Conservation (phyloP, 2,113 vertebrate genomes). For the Ahaetulla prasina region DNA sequence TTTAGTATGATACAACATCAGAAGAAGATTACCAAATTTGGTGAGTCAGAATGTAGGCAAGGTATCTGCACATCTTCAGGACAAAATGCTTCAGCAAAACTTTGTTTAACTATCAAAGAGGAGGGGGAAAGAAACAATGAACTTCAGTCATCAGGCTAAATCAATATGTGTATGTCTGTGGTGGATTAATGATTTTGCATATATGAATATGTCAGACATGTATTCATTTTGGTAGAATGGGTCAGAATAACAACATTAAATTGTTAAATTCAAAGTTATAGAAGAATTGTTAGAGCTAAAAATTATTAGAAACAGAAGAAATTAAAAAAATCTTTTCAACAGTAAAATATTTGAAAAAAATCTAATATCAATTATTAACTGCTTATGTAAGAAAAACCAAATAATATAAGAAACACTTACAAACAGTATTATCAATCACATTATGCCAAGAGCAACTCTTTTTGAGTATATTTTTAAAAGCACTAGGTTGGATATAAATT, state of each 20-base stretch:
- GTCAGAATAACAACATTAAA: neutral
- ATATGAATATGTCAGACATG: neutral
- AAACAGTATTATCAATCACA: neutral
- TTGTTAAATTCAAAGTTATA: neutral
- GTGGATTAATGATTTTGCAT: neutral
- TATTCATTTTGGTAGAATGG: neutral
- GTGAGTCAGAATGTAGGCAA: constrained; percentile 45
- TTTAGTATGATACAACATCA: neutral
- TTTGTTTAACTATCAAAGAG: constrained; percentile 52
- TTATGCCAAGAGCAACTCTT: neutral
- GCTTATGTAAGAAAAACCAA: neutral
- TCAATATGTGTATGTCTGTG: neutral
- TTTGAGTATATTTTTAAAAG: neutral
- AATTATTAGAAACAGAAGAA: neutral
- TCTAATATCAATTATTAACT: neutral
- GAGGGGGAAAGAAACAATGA: constrained; percentile 37
- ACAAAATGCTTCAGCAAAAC: constrained; percentile 37
- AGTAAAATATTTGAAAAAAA: neutral
- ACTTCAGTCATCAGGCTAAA: neutral
- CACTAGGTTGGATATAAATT: neutral
- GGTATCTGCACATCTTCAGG: constrained; percentile 36
- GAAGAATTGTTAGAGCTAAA: neutral
- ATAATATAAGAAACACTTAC: neutral
- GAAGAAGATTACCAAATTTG: constrained; percentile 42
- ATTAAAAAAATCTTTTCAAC: neutral